A percentile compares a stretch with the other conserved stretches of the same genome.
These are phyloP conservation scores for Sinhomidia bicolor DNA, from an alignment of 2,888 invertebrate species.

Conservation along the genomic window DNA sequence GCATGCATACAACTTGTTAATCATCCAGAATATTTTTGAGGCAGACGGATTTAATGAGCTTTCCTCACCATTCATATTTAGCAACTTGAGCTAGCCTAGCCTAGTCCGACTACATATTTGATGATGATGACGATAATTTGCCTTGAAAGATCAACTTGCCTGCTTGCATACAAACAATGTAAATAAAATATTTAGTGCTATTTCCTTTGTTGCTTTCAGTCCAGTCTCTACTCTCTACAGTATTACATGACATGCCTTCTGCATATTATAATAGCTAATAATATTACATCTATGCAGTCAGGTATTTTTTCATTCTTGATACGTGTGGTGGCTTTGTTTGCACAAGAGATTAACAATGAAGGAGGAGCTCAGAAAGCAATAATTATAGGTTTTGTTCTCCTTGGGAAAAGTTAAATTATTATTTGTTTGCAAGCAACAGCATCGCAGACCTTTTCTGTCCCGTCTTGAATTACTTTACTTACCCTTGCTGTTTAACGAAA, in stretches of 20 bases:
- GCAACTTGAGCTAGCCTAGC: background rate
- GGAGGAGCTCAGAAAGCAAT: constrained; percentile 76
- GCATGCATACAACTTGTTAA: constrained; percentile 12
- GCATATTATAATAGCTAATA: background rate
- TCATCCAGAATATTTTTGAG: constrained; percentile 21
- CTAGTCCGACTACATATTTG: background rate
- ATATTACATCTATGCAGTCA: background rate
- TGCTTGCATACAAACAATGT: constrained; percentile 4
- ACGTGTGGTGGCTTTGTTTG: constrained; percentile 74
- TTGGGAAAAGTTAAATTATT: constrained; percentile 65
- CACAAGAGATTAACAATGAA: constrained; percentile 76
- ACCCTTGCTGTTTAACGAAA: constrained; percentile 31
- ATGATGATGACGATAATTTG: constrained; percentile 27
- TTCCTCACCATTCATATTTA: constrained; percentile 39
- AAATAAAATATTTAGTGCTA: constrained; percentile 10
- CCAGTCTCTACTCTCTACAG: too few relatives aligned
- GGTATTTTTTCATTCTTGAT: constrained; percentile 34
- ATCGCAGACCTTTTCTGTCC: constrained; percentile 31
- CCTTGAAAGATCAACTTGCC: background rate
- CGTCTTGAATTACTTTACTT: constrained; percentile 28
- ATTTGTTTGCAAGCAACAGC: constrained; percentile 60
- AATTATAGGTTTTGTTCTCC: constrained; percentile 76
- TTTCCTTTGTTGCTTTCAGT: background rate
- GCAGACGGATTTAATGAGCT: constrained; percentile 46
- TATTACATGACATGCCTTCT: background rate